A percentile compares a stretch with the other conserved stretches of the same genome.
Conservation (phyloP, 2,797 vertebrate genomes). For the Cossypha niveicapilla region DNA sequence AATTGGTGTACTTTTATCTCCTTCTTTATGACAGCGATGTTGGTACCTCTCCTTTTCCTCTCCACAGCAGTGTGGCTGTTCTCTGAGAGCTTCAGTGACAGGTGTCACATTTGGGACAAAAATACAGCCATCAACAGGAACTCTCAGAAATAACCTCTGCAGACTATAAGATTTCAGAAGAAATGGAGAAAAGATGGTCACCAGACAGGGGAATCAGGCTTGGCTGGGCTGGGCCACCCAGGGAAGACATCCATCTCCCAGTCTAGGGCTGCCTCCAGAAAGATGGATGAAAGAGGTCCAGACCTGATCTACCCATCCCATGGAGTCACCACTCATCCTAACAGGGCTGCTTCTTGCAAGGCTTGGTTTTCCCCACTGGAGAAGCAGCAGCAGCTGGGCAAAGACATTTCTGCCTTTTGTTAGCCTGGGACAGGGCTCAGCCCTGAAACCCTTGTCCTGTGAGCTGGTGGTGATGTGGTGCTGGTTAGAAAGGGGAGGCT, state of each 20-base stretch:
- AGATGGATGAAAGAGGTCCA: not conserved
- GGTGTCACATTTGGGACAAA: fast-evolving
- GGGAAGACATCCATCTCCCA: not conserved
- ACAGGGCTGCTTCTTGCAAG: not conserved
- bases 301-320: not conserved
- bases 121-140: not conserved
- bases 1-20: not conserved
- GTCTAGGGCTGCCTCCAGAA: not conserved
- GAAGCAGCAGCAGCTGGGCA: not conserved
- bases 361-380: not conserved
- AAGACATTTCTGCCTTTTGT: not conserved
- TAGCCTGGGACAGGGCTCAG: fast-evolving
- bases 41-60: not conserved
- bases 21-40: not conserved
- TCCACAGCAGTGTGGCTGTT: not conserved
- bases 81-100: not conserved
- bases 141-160: not conserved
- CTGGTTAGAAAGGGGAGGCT: not conserved
- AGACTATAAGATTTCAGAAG: not conserved
- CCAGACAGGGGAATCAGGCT: not conserved
- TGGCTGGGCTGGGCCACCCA: not conserved
- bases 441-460: not conserved
- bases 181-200: not conserved
- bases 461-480: fast-evolving
- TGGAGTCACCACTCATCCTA: fast-evolving